Base-by-base conservation (phyloP, 2,797 vertebrate genomes). In the Gymnothorax javanicus region DNA sequence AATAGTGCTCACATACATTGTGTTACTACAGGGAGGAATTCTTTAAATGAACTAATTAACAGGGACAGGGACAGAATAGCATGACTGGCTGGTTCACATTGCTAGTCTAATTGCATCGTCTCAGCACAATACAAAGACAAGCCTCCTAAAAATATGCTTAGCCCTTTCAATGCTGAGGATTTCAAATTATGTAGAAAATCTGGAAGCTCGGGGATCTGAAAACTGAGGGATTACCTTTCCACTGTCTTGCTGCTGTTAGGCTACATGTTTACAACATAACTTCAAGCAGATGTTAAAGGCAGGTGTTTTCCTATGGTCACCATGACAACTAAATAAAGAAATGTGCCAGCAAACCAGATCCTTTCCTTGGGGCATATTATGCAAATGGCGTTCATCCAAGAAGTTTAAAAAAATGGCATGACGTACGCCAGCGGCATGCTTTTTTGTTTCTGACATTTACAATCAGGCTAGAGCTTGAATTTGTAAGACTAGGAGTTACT, bases 281-380 rank as follows among this genome's bases (percentile, higher is more conserved):
- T 88, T 84, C 85, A 87, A 88, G 82, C 88, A 85, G 13, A 52
- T 85, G 89, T 86, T 85, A 86, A 90, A 89, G 84, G 73, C 67
- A 71, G 71, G 83, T 87, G 85, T 88, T 82, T 84, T 85, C 79
- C 84, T 33, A 71, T 85, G 64, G 88, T 89, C 89, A 91, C 90
- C 87, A 90, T 88, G 89, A 90, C 89, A 90, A 91, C 89, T 15
- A 43, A 83, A 59, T 73, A 54, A 67, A 52, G 82, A 25, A 87
- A 71, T 17, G 64, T 82, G 12, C 64, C 60, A 6, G 57, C 59
- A 67, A 84, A 67, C 60, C 33, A 52, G 82, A 82, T 69, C 69
- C 52, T 52, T 56, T 87, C 33, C 71, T 56, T 27, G 56, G 56
- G 54, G 50, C 52, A 83, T 23, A 84, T 84, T 75, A 87, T 87